These are phyloP conservation scores for Cettia cetti DNA, from an alignment of 2,113 vertebrate species.

Conservation along the genomic window DNA sequence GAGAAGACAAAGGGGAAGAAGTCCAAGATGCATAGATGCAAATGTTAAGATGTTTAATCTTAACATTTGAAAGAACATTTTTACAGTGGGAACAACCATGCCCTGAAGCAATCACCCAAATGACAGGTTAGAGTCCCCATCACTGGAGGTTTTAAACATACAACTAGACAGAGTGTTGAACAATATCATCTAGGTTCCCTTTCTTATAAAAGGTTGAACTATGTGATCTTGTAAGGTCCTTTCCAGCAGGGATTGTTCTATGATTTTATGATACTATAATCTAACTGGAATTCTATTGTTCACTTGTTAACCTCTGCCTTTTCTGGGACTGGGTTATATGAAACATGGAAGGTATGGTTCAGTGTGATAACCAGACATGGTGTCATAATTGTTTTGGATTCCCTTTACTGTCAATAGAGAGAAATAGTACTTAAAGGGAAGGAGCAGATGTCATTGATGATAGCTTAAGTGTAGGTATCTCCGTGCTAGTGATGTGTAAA, in stretches of 20 bases:
- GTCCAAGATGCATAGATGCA: background rate
- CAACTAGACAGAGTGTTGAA: background rate
- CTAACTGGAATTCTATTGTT: background rate
- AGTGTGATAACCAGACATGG: background rate
- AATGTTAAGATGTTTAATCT: background rate
- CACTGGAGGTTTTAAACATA: background rate
- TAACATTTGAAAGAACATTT: background rate
- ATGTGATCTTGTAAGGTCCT: background rate
- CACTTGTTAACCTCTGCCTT: background rate
- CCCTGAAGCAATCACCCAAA: background rate
- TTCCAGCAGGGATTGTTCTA: background rate
- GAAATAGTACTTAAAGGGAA: background rate
- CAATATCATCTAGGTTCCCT: background rate
- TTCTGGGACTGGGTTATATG: background rate
- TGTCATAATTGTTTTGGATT: background rate
- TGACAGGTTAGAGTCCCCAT: no score
- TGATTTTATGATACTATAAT: background rate
- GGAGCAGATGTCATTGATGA: background rate
- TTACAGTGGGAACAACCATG: background rate
- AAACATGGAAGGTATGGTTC: background rate
- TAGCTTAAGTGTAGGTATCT: background rate
- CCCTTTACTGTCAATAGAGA: background rate
- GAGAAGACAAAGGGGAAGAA: background rate
- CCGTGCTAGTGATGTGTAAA: background rate
- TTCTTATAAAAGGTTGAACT: background rate